phyloP scores from a whole-genome alignment of 2,888 invertebrate species.

The Cataglyphis rosenhaueri region DNA sequence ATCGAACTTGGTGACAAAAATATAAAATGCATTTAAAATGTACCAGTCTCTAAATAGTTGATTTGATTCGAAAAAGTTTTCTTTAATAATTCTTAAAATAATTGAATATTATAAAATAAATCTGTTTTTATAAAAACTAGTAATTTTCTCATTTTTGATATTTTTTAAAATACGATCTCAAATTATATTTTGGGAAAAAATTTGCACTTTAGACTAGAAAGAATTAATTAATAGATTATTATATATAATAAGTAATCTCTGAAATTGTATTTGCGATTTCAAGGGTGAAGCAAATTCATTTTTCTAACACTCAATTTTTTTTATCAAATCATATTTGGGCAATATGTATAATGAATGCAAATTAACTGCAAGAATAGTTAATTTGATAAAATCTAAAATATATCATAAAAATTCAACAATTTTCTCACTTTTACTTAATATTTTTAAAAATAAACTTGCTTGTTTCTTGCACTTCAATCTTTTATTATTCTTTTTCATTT shows the following conservation, averaged over 20 bases:
- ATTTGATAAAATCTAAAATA: constrained; percentile 13
- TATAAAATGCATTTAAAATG: constrained; percentile 42
- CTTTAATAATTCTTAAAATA: background rate
- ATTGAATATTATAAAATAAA: constrained; percentile 3
- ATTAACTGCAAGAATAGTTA: background rate
- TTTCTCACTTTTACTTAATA: background rate
- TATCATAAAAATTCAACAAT: background rate
- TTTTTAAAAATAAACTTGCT: background rate
- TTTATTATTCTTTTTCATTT: constrained; percentile 5
- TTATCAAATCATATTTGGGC: background rate
- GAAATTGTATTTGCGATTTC: constrained; percentile 11
- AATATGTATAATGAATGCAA: background rate
- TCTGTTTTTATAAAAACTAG: background rate
- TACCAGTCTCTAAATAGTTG: constrained; percentile 17
- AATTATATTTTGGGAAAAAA: constrained; percentile 34
- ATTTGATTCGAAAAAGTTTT: background rate
- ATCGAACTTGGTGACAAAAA: constrained; percentile 73
- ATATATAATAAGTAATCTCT: constrained; percentile 39
- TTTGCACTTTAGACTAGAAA: constrained; percentile 65
- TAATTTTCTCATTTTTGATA: background rate
- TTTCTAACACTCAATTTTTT: background rate
- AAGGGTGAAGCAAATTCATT: constrained; percentile 9
- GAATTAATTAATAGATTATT: constrained; percentile 48
- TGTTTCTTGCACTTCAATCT: constrained; percentile 8
- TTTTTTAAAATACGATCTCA: background rate